Base-by-base conservation (phyloP, 1,140 invertebrate genomes). In the Akabosia matsudoensis region DNA sequence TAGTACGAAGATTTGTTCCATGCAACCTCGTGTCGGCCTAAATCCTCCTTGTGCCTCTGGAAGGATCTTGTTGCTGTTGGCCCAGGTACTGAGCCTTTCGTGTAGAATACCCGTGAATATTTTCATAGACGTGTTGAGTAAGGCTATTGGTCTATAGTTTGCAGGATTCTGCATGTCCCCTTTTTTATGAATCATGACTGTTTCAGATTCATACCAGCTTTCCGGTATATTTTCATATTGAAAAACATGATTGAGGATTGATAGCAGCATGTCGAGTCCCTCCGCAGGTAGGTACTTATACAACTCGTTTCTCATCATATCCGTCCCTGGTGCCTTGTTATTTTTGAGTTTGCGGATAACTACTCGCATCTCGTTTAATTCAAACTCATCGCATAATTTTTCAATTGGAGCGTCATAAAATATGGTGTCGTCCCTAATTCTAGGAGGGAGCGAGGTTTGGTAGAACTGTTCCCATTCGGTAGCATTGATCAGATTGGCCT, bases 271-370 rank as follows among this genome's bases (percentile, higher is more conserved):
- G 7, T 18, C 7, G 37, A 10, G 18, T 18, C 37, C 26, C 16
- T 37, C n/a, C 1, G 16, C 14, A 0, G 80, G 73, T 1, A 85
- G 70, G n/a, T 84, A 82, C 80, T 84, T 85, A 0, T 84, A 34
- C 1, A 82, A 22, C 28, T 82, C 78, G 37, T 82, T 82, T 22
- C 79, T 73, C 1, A 85, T 84, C 0, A 30, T 30, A 45, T 85
- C 84, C 7, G 70, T 52, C 0, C 84, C 83, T 1, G 84, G 82
- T 0, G 83, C 82, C 79, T 83, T 84, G 10, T 34, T 33, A 30
- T 70, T 74, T 16, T 13, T 7, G 74, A 45, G 18, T 45, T 45
- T 45, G 37, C 18, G 7, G 7, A 45, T 18, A 18, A 7, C 7
- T 7, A 10, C 7, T 10, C 7, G 18, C 7, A 45, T 7, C 18